phyloP scores from a whole-genome alignment of 2,113 vertebrate genomes.

The western clawed frog (Xenopus tropicalis) region DNA sequence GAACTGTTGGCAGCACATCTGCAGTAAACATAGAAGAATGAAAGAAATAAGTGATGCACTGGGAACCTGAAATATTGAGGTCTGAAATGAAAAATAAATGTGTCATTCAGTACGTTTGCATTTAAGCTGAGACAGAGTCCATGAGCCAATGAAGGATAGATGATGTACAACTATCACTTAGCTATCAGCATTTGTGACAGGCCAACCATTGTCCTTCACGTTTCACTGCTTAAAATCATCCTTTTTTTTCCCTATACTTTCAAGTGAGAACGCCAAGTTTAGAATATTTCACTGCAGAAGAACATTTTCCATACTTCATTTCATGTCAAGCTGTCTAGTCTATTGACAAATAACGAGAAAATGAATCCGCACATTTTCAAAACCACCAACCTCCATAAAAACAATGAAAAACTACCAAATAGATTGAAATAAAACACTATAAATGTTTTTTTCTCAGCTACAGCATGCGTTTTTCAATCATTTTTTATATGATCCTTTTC shows the following conservation, averaged over 20 bases:
- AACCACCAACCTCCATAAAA: constrained; percentile 23
- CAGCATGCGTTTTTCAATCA: not conserved
- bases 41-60: constrained; percentile 58
- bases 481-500: not conserved
- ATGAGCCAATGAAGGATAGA: constrained; percentile 80
- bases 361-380: constrained; percentile 48
- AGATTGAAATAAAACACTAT: not conserved
- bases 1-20: constrained; percentile 80
- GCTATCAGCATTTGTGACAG: constrained; percentile 79
- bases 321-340: constrained; percentile 48
- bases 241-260: constrained; percentile 58
- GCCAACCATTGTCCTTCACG: constrained; percentile 82
- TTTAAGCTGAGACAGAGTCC: constrained; percentile 61
- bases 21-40: constrained; percentile 55
- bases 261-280: constrained; percentile 56
- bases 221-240: constrained; percentile 76
- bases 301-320: constrained; percentile 53
- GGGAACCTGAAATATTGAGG: constrained; percentile 52
- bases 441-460: too few species aligned
- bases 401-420: constrained; percentile 9
- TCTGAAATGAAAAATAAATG: constrained; percentile 66
- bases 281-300: constrained; percentile 56
- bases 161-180: constrained; percentile 82
- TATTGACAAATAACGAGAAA: constrained; percentile 51
- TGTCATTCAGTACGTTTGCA: constrained; percentile 64